Percentiles rank a stretch among this genome's conserved stretches.
These are phyloP conservation scores for Cylindroiulus punctatus DNA, from an alignment of 2,888 invertebrate species.

Conservation along the genomic window DNA sequence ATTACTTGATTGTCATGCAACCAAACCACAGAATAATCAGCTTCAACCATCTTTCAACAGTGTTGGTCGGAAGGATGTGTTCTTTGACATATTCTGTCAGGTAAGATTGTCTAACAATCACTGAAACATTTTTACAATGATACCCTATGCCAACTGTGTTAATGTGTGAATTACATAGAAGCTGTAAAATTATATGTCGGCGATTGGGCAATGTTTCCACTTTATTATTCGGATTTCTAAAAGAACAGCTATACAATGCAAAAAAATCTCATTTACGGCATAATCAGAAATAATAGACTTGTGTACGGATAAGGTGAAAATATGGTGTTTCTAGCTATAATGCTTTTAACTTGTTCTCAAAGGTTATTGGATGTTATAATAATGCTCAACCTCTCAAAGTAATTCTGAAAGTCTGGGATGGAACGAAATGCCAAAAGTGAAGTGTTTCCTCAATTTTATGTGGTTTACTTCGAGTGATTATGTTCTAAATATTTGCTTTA, in stretches of 20 bases:
- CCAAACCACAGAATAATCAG: neutral
- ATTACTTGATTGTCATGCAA: neutral
- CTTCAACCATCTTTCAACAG: neutral
- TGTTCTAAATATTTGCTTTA: neutral
- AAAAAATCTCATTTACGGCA: too few species aligned
- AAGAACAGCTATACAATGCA: too few species aligned
- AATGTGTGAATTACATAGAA: too few species aligned
- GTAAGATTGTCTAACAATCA: neutral
- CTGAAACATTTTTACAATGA: neutral
- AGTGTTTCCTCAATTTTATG: neutral
- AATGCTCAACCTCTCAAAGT: neutral
- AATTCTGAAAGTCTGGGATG: conserved; percentile 7
- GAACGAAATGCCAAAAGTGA: conserved; percentile 10
- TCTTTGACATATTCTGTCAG: conserved; percentile 10
- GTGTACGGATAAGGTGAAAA: too few species aligned
- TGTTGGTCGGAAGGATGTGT: neutral
- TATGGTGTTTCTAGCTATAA: too few species aligned
- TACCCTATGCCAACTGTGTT: too few species aligned
- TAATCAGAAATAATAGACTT: too few species aligned
- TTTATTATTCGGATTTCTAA: too few species aligned
- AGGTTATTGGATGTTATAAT: neutral
- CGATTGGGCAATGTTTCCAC: too few species aligned
- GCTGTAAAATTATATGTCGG: too few species aligned
- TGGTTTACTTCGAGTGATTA: neutral
- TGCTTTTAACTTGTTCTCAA: neutral